phyloP scores from a whole-genome alignment of 1,140 invertebrate species.

The Cyphomyrmex costatus region DNA sequence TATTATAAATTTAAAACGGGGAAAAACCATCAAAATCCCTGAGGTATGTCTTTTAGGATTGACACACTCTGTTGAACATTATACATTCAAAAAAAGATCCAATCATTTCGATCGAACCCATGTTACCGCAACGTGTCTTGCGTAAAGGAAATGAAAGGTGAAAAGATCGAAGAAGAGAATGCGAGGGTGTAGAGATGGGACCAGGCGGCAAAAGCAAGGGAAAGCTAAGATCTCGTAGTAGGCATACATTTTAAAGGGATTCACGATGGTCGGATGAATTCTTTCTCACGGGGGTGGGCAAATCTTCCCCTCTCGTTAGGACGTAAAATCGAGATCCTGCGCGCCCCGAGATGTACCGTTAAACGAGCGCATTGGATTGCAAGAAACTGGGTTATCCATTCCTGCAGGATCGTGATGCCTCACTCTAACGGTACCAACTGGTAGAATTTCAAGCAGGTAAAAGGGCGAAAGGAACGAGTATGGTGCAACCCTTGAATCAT shows the following conservation, averaged over 20 bases:
- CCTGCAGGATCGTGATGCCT: slow-evolving; percentile 37
- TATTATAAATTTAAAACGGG: not conserved
- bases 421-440: slow-evolving; percentile 62
- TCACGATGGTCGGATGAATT: slow-evolving; percentile 49
- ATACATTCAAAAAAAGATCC: not conserved
- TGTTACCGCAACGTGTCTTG: slow-evolving; percentile 28
- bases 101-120: not conserved
- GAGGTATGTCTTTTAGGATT: not conserved
- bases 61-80: not conserved
- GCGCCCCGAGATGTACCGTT: slow-evolving; percentile 63
- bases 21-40: not conserved
- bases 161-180: slow-evolving; percentile 8
- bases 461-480: slow-evolving; percentile 25
- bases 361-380: slow-evolving; percentile 20
- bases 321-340: slow-evolving; percentile 52
- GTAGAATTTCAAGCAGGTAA: slow-evolving; percentile 55
- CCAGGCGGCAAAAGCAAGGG: slow-evolving; percentile 33
- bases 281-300: slow-evolving; percentile 69
- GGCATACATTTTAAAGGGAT: slow-evolving; percentile 37
- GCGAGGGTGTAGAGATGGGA: not conserved
- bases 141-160: slow-evolving; percentile 24
- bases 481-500: slow-evolving; percentile 32
- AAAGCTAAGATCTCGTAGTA: not conserved
- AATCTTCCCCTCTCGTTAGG: slow-evolving; percentile 55
- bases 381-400: slow-evolving; percentile 71